phyloP scores from a whole-genome alignment of 2,888 invertebrate genomes.

The Seira ritae region DNA sequence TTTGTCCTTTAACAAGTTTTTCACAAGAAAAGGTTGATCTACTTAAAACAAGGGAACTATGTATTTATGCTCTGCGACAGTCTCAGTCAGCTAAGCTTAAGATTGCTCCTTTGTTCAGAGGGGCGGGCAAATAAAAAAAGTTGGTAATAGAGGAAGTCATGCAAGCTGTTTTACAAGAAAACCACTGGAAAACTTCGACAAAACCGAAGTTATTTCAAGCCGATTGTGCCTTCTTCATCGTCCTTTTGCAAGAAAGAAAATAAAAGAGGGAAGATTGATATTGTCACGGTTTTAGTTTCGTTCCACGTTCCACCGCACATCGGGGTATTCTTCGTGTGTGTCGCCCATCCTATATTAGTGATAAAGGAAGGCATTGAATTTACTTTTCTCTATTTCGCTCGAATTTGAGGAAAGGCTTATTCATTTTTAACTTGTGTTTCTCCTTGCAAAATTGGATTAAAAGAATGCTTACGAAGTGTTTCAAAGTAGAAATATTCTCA shows the following conservation, averaged over 20 bases:
- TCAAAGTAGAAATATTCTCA: too few species aligned
- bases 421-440: too few species aligned
- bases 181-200: neutral
- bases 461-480: too few species aligned
- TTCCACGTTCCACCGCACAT: conserved; percentile 50
- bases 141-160: neutral
- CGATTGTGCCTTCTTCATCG: conserved; percentile 11
- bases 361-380: neutral
- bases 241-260: neutral
- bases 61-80: too few species aligned
- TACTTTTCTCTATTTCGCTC: too few species aligned
- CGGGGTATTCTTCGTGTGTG: conserved; percentile 20
- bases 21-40: too few species aligned
- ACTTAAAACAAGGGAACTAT: too few species aligned
- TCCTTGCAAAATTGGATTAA: too few species aligned
- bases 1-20: too few species aligned
- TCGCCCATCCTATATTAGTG: neutral
- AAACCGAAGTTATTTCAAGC: conserved; percentile 3
- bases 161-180: neutral
- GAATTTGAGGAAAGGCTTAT: too few species aligned
- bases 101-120: neutral
- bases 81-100: too few species aligned
- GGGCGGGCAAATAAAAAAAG: conserved; percentile 3
- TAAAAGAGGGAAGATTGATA: conserved; percentile 32
- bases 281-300: conserved; percentile 45